Base-by-base conservation (phyloP, 2,888 invertebrate species). In the Proisotoma minuta region DNA sequence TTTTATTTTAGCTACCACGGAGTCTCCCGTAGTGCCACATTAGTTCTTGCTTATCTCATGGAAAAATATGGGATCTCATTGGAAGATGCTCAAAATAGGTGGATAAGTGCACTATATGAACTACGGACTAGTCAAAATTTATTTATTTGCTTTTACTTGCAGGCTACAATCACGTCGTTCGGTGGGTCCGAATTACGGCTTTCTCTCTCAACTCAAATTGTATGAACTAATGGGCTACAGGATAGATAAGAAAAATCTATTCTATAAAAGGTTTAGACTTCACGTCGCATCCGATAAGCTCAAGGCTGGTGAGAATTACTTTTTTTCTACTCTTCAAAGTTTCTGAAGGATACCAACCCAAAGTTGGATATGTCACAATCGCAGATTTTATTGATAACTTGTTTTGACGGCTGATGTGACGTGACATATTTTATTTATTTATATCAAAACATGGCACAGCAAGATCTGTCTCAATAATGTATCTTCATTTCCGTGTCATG, bases 11-110 rank as follows among this genome's bases (percentile, higher is more conserved):
- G 89, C 78, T 91, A 91, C 77, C 93, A 87, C 75, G 95, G 95
- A 15, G 87, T 93, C 2, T 95, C 94, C 0, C 83, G 95, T 58
- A 94, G 94, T 77, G 89, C 92, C 0, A 87, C 93, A 0, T 82
- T 93, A 2, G 88, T 93, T 0, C 86, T 92, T 60, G 92, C 89
- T 0, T 92, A 87, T 77, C 78, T 92, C 12, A 95, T 95, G 95
- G 87, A 88, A 75, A 89, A 88, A 73, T 84, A 90, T 76, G 79
- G 84, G n/a, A 77, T 90, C 48, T 83, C 84, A 61, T 88, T 86
- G 72, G 81, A 83, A 34, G 85, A 87, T 53, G 91, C 92, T 0
- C 85, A 86, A 65, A 82, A 85, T 48, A 73, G 78, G 75, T 79
- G 73, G 34, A 8, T 34, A 34, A 34, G 34, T 8, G 34, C 34